Conservation (phyloP, 1,140 invertebrate genomes). For the Lanistes nyassanus region DNA sequence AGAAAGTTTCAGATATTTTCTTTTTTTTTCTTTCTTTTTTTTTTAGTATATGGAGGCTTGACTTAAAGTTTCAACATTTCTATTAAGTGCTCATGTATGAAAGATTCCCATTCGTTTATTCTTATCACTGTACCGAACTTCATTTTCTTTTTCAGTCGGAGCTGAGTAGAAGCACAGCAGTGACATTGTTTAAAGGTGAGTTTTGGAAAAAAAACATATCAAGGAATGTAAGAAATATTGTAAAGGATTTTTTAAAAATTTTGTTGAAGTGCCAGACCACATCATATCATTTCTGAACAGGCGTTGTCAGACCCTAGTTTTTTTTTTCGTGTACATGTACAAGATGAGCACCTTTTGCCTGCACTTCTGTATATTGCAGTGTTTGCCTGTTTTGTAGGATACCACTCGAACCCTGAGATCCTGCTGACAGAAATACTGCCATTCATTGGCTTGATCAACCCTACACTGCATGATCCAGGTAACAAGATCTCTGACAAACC, state of each 20-base stretch:
- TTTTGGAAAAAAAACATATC: too few species aligned
- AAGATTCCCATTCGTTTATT: too few species aligned
- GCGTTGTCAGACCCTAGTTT: too few species aligned
- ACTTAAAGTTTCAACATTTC: too few species aligned
- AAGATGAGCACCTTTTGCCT: too few species aligned
- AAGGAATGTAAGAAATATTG: too few species aligned
- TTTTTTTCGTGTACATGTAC: too few species aligned
- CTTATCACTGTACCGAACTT: not conserved
- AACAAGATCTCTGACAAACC: constrained; percentile 13
- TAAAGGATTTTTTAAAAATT: too few species aligned
- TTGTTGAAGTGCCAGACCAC: too few species aligned
- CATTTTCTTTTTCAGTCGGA: constrained; percentile 36
- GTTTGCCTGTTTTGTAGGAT: constrained; percentile 25
- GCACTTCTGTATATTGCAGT: too few species aligned
- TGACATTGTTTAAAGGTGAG: constrained; percentile 54
- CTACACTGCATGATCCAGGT: constrained; percentile 56
- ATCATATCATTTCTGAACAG: too few species aligned
- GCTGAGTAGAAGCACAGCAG: constrained; percentile 47
- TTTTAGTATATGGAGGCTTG: not conserved
- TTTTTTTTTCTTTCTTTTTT: not conserved
- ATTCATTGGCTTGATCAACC: constrained; percentile 53
- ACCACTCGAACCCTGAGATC: constrained; percentile 46
- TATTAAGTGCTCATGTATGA: too few species aligned
- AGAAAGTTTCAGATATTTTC: not conserved
- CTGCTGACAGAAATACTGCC: constrained; percentile 53